Evolutionary conservation across 1,140 invertebrate species (phyloP).

Genomic region (Periplaneta americana): DNA sequence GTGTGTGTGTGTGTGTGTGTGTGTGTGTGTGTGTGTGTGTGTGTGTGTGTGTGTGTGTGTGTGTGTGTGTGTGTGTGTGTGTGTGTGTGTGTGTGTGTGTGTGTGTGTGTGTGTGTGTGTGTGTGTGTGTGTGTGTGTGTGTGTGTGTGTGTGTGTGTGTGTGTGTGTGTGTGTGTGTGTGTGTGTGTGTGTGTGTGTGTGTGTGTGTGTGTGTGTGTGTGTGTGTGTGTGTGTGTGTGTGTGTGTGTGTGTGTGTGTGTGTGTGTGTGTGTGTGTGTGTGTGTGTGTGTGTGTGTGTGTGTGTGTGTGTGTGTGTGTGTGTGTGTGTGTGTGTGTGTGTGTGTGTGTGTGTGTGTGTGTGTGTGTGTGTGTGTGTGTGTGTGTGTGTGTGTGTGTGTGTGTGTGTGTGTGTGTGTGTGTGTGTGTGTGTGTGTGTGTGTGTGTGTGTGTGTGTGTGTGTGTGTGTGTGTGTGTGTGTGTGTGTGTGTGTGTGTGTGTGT

Average conservation of each 20-base stretch:
- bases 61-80: not conserved
- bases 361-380: too few relatives aligned
- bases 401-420: too few relatives aligned
- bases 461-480: conserved; percentile 8
- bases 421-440: conserved; percentile 17
- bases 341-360: too few relatives aligned
- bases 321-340: too few relatives aligned
- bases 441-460: conserved; percentile 16
- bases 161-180: not conserved
- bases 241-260: too few relatives aligned
- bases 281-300: too few relatives aligned
- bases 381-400: too few relatives aligned
- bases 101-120: not conserved
- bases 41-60: not conserved
- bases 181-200: not conserved
- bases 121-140: not conserved
- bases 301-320: too few relatives aligned
- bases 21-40: too few relatives aligned
- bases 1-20: too few relatives aligned
- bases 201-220: not conserved
- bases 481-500: not conserved
- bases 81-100: not conserved
- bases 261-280: too few relatives aligned
- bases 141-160: not conserved
- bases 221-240: not conserved